Conservation (phyloP, 2,888 invertebrate genomes). For the Ornithoptera priamus region DNA sequence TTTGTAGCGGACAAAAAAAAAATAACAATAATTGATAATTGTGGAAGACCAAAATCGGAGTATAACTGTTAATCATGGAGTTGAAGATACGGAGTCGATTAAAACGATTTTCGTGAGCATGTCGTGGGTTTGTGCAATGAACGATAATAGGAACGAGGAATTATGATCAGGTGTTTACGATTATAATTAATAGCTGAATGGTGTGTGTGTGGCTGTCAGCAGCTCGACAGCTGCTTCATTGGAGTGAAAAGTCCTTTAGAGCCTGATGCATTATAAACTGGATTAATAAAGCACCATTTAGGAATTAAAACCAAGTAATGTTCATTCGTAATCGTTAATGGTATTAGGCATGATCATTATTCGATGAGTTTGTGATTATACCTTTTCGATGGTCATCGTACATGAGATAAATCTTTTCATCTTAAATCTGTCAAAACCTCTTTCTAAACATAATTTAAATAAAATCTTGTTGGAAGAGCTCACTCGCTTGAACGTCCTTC, state of each 20-base stretch:
- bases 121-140: background rate
- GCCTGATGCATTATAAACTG: background rate
- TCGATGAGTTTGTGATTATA: background rate
- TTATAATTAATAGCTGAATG: no score
- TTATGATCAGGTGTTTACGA: background rate
- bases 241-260: background rate
- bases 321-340: background rate
- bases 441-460: conserved; percentile 17
- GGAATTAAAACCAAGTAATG: background rate
- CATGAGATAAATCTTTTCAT: background rate
- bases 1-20: background rate
- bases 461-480: conserved; percentile 28
- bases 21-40: background rate
- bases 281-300: conserved; percentile 11
- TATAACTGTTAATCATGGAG: background rate
- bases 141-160: background rate
- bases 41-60: background rate
- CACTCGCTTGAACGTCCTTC: conserved; percentile 6
- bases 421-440: conserved; percentile 3
- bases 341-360: background rate
- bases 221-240: background rate
- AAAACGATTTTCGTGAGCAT: background rate
- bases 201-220: no score
- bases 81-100: background rate
- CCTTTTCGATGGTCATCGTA: background rate